A percentile compares a stretch with the other conserved stretches of the same genome.
phyloP scores from a whole-genome alignment of 30 jellyfish, hydroid and myxozoan species.

The Aurelia coerulea region DNA sequence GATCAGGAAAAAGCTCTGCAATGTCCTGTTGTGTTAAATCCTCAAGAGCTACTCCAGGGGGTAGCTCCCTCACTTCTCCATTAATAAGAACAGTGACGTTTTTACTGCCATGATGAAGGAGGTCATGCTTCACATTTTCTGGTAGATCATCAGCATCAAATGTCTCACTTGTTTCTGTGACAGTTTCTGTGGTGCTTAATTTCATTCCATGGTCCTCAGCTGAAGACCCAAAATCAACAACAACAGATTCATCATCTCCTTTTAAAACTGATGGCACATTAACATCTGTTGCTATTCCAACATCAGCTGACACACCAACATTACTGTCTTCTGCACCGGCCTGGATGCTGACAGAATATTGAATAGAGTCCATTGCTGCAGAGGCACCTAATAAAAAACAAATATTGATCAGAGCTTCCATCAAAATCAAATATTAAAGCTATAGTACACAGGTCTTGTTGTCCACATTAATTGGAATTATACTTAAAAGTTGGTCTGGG shows the following conservation, averaged over 20 bases:
- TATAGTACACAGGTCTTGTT: too few relatives aligned
- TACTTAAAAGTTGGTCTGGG: too few relatives aligned
- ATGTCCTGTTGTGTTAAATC: conserved; percentile 10
- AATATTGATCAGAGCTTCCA: too few relatives aligned
- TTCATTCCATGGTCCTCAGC: conserved; percentile 5
- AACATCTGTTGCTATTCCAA: too few relatives aligned
- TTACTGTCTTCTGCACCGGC: too few relatives aligned
- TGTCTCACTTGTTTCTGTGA: not conserved
- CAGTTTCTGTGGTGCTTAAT: conserved; percentile 38
- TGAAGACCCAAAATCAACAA: conserved; percentile 4
- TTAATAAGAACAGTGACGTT: conserved; percentile 19
- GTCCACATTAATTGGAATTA: too few relatives aligned
- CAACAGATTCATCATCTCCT: conserved; percentile 11
- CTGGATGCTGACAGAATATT: too few relatives aligned
- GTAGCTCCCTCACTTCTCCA: conserved; percentile 28
- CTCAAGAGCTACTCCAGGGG: conserved; percentile 31
- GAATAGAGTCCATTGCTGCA: too few relatives aligned
- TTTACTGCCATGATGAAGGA: not conserved
- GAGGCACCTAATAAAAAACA: too few relatives aligned
- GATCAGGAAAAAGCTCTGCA: conserved; percentile 7
- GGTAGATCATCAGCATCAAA: conserved; percentile 35
- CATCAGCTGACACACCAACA: too few relatives aligned
- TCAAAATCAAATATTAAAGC: too few relatives aligned
- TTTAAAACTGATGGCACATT: not conserved
- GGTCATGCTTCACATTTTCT: conserved; percentile 23